These are phyloP conservation scores for Notamacropus eugenii DNA, from an alignment of 2,797 vertebrate genomes.

Conservation along the genomic window DNA sequence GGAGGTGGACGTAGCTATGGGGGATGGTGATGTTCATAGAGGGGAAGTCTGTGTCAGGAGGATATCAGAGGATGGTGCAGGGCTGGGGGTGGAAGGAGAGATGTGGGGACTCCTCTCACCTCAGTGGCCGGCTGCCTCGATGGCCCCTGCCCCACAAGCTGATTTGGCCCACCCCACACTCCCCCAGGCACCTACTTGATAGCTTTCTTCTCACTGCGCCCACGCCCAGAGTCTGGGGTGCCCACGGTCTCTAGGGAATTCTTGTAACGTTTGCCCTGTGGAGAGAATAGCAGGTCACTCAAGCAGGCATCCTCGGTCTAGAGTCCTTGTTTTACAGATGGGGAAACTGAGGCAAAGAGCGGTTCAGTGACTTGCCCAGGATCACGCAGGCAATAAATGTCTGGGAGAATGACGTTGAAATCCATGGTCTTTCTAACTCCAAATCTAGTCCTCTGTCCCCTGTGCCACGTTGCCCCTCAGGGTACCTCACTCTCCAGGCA, in stretches of 20 bases:
- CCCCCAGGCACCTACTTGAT: constrained; percentile 88
- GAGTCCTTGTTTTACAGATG: background rate
- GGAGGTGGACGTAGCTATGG: background rate
- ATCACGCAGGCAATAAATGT: background rate
- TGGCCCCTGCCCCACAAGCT: constrained; percentile 37
- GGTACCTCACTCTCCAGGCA: background rate
- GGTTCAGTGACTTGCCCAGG: background rate
- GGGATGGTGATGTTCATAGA: background rate
- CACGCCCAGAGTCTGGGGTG: constrained; percentile 88
- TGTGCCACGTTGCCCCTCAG: background rate
- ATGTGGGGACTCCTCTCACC: constrained; percentile 7
- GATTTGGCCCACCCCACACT: background rate
- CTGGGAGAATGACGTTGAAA: background rate
- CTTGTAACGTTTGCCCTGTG: constrained; percentile 89
- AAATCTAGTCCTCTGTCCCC: background rate
- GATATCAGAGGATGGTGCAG: background rate
- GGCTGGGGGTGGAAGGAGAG: background rate
- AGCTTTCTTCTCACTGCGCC: constrained; percentile 88
- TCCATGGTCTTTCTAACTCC: background rate
- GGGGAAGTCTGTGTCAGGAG: background rate
- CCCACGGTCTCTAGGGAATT: constrained; percentile 89
- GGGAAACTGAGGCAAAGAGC: background rate
- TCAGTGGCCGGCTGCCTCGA: background rate
- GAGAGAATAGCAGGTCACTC: constrained; percentile 51
- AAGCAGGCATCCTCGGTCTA: background rate